Conservation (phyloP, 2,888 invertebrate species). For the Troilus luridus region DNA sequence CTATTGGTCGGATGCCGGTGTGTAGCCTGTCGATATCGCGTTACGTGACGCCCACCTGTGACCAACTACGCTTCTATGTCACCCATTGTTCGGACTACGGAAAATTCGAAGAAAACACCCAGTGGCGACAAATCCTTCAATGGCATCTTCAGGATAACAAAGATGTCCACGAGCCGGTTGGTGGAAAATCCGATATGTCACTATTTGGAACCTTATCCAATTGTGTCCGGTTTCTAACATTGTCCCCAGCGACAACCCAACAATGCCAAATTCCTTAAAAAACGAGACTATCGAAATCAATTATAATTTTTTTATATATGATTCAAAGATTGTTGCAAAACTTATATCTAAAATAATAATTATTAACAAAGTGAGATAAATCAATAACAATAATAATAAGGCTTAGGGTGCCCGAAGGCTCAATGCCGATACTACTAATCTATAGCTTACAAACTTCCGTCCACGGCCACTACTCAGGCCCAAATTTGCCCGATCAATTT, state of each 20-base stretch:
- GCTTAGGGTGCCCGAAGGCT: too few species aligned
- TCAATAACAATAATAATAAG: too few species aligned
- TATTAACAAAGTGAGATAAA: too few species aligned
- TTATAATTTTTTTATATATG: too few species aligned
- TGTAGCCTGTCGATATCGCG: constrained; percentile 1
- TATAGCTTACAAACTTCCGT: too few species aligned
- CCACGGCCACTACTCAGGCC: too few species aligned
- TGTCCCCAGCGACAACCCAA: neutral
- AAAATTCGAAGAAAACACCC: neutral
- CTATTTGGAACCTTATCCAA: neutral
- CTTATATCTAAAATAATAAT: too few species aligned
- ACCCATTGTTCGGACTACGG: neutral
- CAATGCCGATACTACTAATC: too few species aligned
- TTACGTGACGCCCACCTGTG: neutral
- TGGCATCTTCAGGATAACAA: constrained; percentile 1
- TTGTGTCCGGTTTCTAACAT: neutral
- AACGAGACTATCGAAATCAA: too few species aligned
- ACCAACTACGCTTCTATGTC: neutral
- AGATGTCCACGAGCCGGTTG: neutral
- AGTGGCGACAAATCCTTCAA: constrained; percentile 9
- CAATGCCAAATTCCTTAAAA: neutral
- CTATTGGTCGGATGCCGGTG: constrained; percentile 10
- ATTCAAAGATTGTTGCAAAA: too few species aligned
- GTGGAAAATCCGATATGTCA: neutral
- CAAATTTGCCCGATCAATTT: too few species aligned